Conservation (phyloP, 2,888 invertebrate genomes). For the Clunio marinus region DNA sequence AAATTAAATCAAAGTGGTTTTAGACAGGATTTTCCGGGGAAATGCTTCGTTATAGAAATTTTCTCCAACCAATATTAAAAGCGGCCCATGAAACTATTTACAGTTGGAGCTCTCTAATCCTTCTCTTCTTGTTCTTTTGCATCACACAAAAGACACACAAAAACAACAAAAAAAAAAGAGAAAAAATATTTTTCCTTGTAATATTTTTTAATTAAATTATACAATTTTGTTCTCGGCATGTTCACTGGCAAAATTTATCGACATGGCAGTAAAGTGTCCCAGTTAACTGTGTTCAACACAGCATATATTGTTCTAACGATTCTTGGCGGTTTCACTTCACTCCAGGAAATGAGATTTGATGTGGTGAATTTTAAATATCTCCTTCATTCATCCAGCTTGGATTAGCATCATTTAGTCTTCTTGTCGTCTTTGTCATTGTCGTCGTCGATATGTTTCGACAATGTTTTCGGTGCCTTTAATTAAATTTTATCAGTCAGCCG, state of each 20-base stretch:
- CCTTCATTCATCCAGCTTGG: too few species aligned
- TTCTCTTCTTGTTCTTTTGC: neutral
- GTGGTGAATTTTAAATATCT: neutral
- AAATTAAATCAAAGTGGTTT: slow-evolving; percentile 18
- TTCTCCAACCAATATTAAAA: too few species aligned
- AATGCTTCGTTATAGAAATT: neutral
- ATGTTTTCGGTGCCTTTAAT: slow-evolving; percentile 1
- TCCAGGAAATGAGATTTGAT: neutral
- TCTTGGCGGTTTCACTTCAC: neutral
- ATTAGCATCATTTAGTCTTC: too few species aligned
- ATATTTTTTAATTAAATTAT: slow-evolving; percentile 29
- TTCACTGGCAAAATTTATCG: neutral
- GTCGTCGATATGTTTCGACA: too few species aligned
- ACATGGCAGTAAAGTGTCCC: neutral
- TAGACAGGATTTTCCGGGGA: neutral
- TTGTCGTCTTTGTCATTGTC: too few species aligned
- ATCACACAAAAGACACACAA: neutral
- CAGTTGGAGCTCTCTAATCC: neutral
- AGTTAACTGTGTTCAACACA: neutral
- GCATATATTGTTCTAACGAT: neutral
- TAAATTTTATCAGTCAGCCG: slow-evolving; percentile 5
- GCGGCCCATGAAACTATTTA: too few species aligned
- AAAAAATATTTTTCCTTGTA: neutral
- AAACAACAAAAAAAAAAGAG: neutral
- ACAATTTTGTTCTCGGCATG: neutral